Base-by-base conservation (phyloP, 1,140 invertebrate genomes). In the Delia radicum region DNA sequence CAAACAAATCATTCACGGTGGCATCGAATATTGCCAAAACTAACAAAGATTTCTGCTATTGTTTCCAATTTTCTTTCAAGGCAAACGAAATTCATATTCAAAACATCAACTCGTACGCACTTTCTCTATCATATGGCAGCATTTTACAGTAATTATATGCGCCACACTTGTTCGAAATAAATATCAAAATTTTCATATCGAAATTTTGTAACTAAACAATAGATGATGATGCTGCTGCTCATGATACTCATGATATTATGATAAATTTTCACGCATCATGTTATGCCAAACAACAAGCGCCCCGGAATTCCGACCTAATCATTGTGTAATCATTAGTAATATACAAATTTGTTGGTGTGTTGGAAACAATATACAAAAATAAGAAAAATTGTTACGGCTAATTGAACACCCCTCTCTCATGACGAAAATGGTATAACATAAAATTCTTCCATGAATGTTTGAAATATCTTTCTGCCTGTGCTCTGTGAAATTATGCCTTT, bases 271-370 rank as follows among this genome's bases (percentile, higher is more conserved):
- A 76, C 73, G 75, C 75, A 74, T 74, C 73, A 63, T 73, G 26
- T 73, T 69, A 15, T 31, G 21, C 18, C 55, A 61, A 15, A 24
- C 21, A 42, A 48, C 71, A 13, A 69, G 37, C 65, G 21, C 26
- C 29, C 27, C 4, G 65, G 29, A 69, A 76, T 76, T 76, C 75
- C 75, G 42, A 76, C 81, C 83, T 84, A 84, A 85, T 85, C 83
- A 85, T 85, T 85, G 83, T 83, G 81, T 80, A 85, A 85, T 85
- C 83, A 85, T 85, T 85, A 83, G 79, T 79, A 79, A 74, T 37
- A 15, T 27, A 73, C 27, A 28, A 31, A 67, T 67, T 67, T 65
- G 13, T 67, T 67, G 29, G n/a, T 67, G n/a, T 67, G 26, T 67
- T 55, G 8, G n/a, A 55, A 48, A 21, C 18, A 55, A 7, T 55